phyloP scores from a whole-genome alignment of 2,888 invertebrate species.

The Drosophila rellima region DNA sequence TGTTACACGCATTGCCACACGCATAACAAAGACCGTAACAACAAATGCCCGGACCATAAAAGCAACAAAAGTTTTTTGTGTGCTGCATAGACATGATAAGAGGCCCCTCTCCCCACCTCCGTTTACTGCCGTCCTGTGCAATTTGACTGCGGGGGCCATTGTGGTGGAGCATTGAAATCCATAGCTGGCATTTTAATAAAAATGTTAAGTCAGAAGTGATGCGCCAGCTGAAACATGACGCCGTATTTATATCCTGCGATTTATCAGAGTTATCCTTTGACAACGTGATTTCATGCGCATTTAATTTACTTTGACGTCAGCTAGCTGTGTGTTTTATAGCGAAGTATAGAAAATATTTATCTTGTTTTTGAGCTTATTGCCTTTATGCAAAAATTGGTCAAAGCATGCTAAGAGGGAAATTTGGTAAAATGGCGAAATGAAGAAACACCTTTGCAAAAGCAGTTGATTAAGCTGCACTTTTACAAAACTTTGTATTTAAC shows the following conservation, averaged over 20 bases:
- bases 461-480: slow-evolving; percentile 7
- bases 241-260: slow-evolving; percentile 37
- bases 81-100: slow-evolving; percentile 26
- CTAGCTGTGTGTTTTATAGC: slow-evolving; percentile 12
- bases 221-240: slow-evolving; percentile 49
- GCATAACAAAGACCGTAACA: slow-evolving; percentile 28
- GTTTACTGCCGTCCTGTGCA: slow-evolving; percentile 2
- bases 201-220: slow-evolving; percentile 46
- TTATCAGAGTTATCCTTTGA: slow-evolving; percentile 14
- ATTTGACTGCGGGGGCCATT: slow-evolving; percentile 23
- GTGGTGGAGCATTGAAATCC: slow-evolving; percentile 34
- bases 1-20: slow-evolving; percentile 18
- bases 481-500: slow-evolving; percentile 1
- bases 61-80: slow-evolving; percentile 37
- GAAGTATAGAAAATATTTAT: slow-evolving; percentile 1
- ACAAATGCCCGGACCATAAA: slow-evolving; percentile 24
- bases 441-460: background rate
- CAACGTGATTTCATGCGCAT: slow-evolving; percentile 39
- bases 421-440: background rate
- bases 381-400: slow-evolving; percentile 18
- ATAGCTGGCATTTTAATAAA: slow-evolving; percentile 54
- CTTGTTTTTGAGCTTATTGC: slow-evolving; percentile 14
- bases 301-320: slow-evolving; percentile 37
- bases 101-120: background rate
- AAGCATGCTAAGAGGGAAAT: background rate